Base-by-base conservation (phyloP, 1,140 invertebrate species). In the Ptiloglossa arizonensis region DNA sequence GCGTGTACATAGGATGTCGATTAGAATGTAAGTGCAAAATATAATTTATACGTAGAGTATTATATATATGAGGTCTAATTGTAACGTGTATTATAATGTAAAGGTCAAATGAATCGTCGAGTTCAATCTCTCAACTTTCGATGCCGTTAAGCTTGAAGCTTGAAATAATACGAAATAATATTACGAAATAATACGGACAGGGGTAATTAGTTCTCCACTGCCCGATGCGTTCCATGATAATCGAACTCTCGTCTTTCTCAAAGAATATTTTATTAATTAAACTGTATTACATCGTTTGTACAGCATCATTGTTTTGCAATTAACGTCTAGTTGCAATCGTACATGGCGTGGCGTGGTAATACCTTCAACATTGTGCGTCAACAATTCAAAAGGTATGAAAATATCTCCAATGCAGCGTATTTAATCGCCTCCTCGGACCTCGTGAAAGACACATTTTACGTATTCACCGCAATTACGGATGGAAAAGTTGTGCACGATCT, bases 221-320 rank as follows among this genome's bases (percentile, higher is more conserved):
- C n/a, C n/a, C n/a, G n/a, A 6, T 35, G 32, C 6, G 32, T 35
- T 35, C 32, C 32, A 35, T 11, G 5, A 27, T 9, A 6, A 64
- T 35, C 15, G 24, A 50, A 17, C 6, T 5, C 11, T 32, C 2
- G 4, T 41, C 46, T 70, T 74, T 57, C 44, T 83, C 66, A 67
- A 83, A 83, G 81, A 83, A 83, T 83, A 80, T 74, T 83, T 83
- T 83, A 83, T 83, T 83, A 83, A 52, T 48, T 52, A 75, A 54
- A 67, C 66, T 29, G 6, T 52, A 29, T 79, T 79, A 83, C 80
- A 79, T 50, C 29, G 15, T 74, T 69, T 72, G 57, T 73, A 76
- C 66, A 70, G 19, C 29, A 63, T 73, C n/a, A 24, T 24, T n/a
- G 1, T 35, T 32, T 29, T 13, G n/a, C 15, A 17, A 64, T 44